Evolutionary conservation across 2,888 invertebrate species (phyloP).

Genomic region (Lapara coniferarum): DNA sequence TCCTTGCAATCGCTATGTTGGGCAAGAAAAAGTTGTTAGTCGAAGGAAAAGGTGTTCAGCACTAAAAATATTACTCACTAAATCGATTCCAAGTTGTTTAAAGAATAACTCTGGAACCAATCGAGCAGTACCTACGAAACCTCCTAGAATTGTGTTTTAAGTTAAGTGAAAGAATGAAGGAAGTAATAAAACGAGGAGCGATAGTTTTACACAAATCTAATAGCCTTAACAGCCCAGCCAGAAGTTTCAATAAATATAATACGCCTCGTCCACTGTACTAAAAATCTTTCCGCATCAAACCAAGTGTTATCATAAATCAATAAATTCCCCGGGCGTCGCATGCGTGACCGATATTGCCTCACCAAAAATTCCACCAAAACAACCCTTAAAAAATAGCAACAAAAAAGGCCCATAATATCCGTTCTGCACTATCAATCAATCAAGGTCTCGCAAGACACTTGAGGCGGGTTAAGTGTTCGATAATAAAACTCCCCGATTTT

Average conservation of each 20-base stretch:
- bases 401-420: slow-evolving; percentile 35
- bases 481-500: slow-evolving; percentile 48
- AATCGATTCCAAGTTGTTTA: too few species aligned
- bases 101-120: too few species aligned
- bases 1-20: too few species aligned
- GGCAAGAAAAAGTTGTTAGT: too few species aligned
- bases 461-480: slow-evolving; percentile 55
- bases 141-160: too few species aligned
- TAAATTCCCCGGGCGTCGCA: slow-evolving; percentile 13
- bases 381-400: slow-evolving; percentile 27
- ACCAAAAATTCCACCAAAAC: slow-evolving; percentile 18
- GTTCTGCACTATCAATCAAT: slow-evolving; percentile 58
- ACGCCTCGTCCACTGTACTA: background rate
- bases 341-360: slow-evolving; percentile 22
- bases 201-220: too few species aligned
- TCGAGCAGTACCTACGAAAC: too few species aligned
- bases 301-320: slow-evolving; percentile 18
- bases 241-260: background rate
- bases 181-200: too few species aligned
- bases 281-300: background rate
- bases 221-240: background rate
- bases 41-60: too few species aligned
- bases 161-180: too few species aligned
- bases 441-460: slow-evolving; percentile 45
- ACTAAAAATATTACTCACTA: too few species aligned